Conservation (phyloP, 2,888 invertebrate species). For the Macrophya annulata region DNA sequence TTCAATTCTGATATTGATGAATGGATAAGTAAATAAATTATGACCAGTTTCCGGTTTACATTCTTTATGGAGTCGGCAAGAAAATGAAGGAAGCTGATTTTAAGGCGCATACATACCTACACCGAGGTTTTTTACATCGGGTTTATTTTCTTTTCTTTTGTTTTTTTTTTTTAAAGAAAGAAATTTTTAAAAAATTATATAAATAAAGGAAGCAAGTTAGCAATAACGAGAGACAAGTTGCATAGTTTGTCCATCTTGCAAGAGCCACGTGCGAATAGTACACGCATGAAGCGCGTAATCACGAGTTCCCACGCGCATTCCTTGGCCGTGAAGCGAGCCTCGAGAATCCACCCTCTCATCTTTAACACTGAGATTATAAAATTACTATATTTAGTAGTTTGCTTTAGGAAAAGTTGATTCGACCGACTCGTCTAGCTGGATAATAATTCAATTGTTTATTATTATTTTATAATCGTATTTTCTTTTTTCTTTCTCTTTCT, state of each 20-base stretch:
- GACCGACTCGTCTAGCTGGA: not conserved
- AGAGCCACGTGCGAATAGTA: conserved; percentile 14
- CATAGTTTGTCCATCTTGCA: not conserved
- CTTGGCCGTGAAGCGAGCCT: conserved; percentile 7
- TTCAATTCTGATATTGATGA: not conserved
- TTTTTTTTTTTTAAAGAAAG: no score
- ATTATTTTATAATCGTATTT: not conserved
- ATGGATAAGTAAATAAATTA: not conserved
- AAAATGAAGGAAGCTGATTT: not conserved
- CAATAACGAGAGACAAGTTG: not conserved
- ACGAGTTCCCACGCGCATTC: conserved; percentile 58
- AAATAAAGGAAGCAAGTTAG: not conserved
- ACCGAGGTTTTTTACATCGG: not conserved
- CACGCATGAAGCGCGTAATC: conserved; percentile 54
- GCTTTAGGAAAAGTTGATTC: conserved; percentile 33
- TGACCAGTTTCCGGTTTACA: not conserved
- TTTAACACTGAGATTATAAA: conserved; percentile 32
- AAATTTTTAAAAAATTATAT: not conserved
- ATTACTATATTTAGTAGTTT: conserved; percentile 39
- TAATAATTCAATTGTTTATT: conserved; percentile 40
- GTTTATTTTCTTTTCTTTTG: not conserved
- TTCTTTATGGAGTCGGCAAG: not conserved
- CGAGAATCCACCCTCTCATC: conserved; percentile 48
- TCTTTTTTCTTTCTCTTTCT: not conserved
- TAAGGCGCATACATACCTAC: no score